Percentiles rank a stretch among this genome's conserved stretches.
phyloP scores from a whole-genome alignment of 2,797 vertebrate genomes.

The Ctenochaetus hawaiiensis region DNA sequence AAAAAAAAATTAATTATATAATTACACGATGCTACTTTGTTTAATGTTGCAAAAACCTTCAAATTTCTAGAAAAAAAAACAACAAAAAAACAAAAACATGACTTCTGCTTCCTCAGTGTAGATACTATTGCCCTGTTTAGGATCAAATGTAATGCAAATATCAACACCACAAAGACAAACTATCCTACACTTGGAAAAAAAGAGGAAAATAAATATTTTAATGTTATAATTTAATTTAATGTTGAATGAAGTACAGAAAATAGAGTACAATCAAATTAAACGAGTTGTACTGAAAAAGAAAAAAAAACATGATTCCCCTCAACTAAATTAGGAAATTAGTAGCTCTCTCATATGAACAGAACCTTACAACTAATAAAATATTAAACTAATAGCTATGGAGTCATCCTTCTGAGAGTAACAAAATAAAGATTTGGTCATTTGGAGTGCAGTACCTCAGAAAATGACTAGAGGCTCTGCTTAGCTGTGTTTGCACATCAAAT shows the following conservation, averaged over 20 bases:
- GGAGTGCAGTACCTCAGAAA: constrained; percentile 75
- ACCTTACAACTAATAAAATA: constrained; percentile 87
- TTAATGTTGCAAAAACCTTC: no score
- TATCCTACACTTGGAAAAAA: constrained; percentile 9
- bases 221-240: constrained; percentile 90
- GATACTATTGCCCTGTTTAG: not conserved
- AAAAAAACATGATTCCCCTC: constrained; percentile 75
- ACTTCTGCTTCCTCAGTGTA: not conserved
- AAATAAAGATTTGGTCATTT: constrained; percentile 90
- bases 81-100: not conserved
- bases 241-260: constrained; percentile 94
- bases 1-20: no score
- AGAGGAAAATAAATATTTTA: constrained; percentile 4
- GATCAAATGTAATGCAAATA: not conserved
- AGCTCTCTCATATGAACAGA: constrained; percentile 84
- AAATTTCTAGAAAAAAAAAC: no score
- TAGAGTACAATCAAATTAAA: constrained; percentile 93
- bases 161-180: not conserved
- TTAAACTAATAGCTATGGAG: constrained; percentile 81
- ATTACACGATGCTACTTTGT: no score
- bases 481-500: constrained; percentile 76
- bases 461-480: constrained; percentile 74
- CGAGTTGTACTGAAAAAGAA: constrained; percentile 84
- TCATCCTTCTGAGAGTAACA: constrained; percentile 84
- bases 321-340: constrained; percentile 86